phyloP scores from a whole-genome alignment of 1,140 invertebrate species.

The Oncopeltus fasciatus region DNA sequence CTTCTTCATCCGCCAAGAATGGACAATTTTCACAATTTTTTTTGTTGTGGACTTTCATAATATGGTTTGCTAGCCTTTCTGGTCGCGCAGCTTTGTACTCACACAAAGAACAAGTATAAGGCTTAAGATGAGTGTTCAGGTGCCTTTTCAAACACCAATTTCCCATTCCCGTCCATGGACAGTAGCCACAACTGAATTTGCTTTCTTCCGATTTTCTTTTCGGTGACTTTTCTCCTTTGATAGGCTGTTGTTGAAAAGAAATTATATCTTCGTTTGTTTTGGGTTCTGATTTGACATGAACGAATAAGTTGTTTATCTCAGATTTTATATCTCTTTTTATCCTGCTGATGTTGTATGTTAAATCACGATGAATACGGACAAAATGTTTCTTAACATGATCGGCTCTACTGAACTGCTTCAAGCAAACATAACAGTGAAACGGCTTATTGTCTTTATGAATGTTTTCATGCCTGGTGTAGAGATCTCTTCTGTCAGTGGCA shows the following conservation, averaged over 20 bases:
- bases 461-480: slow-evolving; percentile 90
- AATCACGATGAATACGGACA: slow-evolving; percentile 73
- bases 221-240: not conserved
- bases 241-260: not conserved
- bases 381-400: slow-evolving; percentile 92
- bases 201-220: not conserved
- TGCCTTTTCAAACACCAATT: slow-evolving; percentile 32
- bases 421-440: slow-evolving; percentile 81
- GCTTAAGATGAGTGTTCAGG: slow-evolving; percentile 81
- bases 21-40: slow-evolving; percentile 43
- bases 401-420: slow-evolving; percentile 83
- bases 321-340: slow-evolving; percentile 46
- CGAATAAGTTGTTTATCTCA: slow-evolving; percentile 30
- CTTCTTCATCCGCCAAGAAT: not conserved
- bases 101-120: slow-evolving; percentile 73
- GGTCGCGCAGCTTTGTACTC: slow-evolving; percentile 81
- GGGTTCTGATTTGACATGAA: not conserved
- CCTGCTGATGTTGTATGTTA: slow-evolving; percentile 68
- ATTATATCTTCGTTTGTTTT: not conserved
- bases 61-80: slow-evolving; percentile 72
- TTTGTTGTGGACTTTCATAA: slow-evolving; percentile 80
- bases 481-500: slow-evolving; percentile 77
- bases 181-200: not conserved
- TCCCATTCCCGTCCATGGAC: not conserved
- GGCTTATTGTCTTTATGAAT: slow-evolving; percentile 89